Evolutionary conservation across 2,888 invertebrate genomes (phyloP), one percentile per base, ranked within the genome.

Genomic region (Cephalotes varians): DNA sequence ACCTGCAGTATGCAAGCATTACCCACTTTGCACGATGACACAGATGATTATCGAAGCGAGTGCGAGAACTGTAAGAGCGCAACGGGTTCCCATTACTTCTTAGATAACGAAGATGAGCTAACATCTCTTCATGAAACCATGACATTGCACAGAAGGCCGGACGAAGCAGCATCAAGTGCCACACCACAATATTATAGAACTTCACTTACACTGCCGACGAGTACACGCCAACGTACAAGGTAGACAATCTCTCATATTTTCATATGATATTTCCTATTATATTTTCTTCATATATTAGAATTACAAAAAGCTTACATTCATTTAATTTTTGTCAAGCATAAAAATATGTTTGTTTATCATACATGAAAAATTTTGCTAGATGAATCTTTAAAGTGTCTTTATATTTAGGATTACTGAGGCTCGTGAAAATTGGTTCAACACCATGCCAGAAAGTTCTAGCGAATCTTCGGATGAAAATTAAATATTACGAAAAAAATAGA

Each of bases 21-120:
- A 84, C 94, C 93, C 81, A 94, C 94, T 65, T 87, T 93, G 72
- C 95, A 94, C 87, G 95, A 95, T 86, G 96, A 96, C 77, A 95
- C 96, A 69, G 97, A 97, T 92, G 97, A 97, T 94, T 97, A 97
- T 93, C 96, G 97, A 89, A 97, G 97, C 94, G 98, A 98, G 95
- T 98, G 98, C 94, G 98, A 97, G 95, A 98, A 98, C 95, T 98
- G 98, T 95, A 97, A 98, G 95, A 97, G 97, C 71, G 96, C 97
- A 6, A 96, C 96, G 90, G 96, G 96, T 88, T 96, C 97, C 87
- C 96, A 97, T 86, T 96, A 96, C 92, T 96, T 96, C 92, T 95
- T 96, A 87, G 95, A 95, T 86, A 96, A 96, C 90, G 96, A 96
- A 86, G 96, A 96, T 87, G 95, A 96, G 83, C 94, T 95, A 72